Percentiles rank a stretch among this genome's conserved stretches.
phyloP scores from a whole-genome alignment of 92 coral and sea anemone genomes.

The Umimayanthus kanabou region DNA sequence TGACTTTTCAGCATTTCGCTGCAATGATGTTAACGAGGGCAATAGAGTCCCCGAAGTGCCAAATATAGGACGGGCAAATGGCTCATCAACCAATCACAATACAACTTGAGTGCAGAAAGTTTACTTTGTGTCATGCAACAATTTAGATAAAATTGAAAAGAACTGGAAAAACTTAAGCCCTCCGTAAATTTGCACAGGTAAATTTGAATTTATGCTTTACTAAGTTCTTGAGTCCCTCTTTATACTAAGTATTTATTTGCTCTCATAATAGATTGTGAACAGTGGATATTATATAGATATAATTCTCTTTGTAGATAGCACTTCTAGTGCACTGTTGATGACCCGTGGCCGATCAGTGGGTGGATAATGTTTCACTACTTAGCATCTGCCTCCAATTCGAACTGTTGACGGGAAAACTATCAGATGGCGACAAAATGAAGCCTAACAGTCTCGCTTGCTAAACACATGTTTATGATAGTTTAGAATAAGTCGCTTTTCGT shows the following conservation, averaged over 20 bases:
- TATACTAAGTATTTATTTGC: not conserved
- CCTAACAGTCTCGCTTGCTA: constrained; percentile 23
- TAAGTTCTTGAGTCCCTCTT: not conserved
- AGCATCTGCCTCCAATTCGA: constrained; percentile 34
- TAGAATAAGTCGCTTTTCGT: not conserved
- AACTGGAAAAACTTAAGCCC: not conserved
- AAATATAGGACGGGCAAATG: constrained; percentile 31
- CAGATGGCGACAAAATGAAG: constrained; percentile 22
- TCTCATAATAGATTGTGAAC: not conserved
- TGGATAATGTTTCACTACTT: constrained; percentile 36
- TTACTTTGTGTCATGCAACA: not conserved
- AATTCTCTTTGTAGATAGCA: constrained; percentile 8
- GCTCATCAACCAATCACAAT: constrained; percentile 24
- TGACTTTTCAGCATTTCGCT: not conserved
- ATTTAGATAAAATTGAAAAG: not conserved
- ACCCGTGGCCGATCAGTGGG: constrained; percentile 15
- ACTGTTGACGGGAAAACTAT: constrained; percentile 25
- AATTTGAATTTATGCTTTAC: not conserved
- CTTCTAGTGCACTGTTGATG: not conserved
- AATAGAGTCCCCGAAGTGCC: not conserved
- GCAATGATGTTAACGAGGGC: not conserved
- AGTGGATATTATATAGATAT: not conserved
- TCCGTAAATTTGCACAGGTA: constrained; percentile 4
- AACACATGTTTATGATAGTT: constrained; percentile 21
- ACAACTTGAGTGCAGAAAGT: not conserved